A percentile compares a stretch with the other conserved stretches of the same genome.
Evolutionary conservation across 2,113 vertebrate genomes (phyloP).

Genomic region (Albula goreensis): DNA sequence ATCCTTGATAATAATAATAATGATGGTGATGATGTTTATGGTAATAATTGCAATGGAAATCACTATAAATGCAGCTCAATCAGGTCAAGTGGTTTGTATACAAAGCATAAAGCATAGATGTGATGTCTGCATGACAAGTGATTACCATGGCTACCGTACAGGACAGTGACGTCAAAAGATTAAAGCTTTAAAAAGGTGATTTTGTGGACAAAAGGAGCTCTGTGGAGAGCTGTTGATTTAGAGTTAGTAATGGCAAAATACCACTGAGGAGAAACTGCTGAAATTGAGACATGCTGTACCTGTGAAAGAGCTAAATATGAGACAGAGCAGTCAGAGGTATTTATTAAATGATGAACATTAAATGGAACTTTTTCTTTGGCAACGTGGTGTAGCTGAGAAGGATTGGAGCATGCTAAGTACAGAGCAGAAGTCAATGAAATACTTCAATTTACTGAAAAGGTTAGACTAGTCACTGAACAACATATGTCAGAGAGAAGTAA

Average conservation of each 20-base stretch:
- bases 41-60: conserved; percentile 12
- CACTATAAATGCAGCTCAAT: conserved; percentile 13
- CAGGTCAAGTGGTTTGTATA: conserved; percentile 22
- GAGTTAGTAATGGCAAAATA: neutral
- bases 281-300: conserved; percentile 11
- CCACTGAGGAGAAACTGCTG: conserved; percentile 16
- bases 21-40: neutral
- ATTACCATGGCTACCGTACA: conserved; percentile 47
- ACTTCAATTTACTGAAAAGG: neutral
- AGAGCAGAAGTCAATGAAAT: neutral
- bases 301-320: neutral
- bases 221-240: neutral
- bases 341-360: neutral
- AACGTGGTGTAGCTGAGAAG: neutral
- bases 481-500: neutral
- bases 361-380: neutral
- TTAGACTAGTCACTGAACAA: neutral
- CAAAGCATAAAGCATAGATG: conserved; percentile 16
- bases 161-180: conserved; percentile 45
- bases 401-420: neutral
- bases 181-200: conserved; percentile 49
- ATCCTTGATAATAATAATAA: neutral
- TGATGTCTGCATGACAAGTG: conserved; percentile 41
- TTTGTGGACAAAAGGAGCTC: conserved; percentile 35
- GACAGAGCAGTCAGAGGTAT: neutral